phyloP scores from a whole-genome alignment of 2,888 invertebrate genomes.

The Penaeus monodon region DNA sequence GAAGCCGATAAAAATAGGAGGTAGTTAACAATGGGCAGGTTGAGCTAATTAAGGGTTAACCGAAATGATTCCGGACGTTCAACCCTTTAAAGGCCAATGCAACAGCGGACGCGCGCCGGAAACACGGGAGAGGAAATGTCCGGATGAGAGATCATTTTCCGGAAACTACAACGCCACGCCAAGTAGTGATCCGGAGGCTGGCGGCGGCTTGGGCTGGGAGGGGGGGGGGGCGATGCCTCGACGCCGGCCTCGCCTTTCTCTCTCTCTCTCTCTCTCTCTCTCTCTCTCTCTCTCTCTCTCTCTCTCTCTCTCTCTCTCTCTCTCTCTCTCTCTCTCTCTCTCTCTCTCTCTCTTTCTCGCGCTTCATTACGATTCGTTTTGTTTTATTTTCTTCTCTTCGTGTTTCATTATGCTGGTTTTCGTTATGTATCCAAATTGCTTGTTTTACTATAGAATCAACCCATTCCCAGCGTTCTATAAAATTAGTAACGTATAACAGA shows the following conservation, averaged over 20 bases:
- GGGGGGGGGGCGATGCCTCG: not conserved
- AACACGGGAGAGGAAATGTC: constrained; percentile 42
- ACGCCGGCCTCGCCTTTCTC: not conserved
- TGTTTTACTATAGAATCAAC: too few species aligned
- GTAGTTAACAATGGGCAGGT: constrained; percentile 24
- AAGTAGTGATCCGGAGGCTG: constrained; percentile 32
- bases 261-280: not conserved
- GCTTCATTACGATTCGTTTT: too few species aligned
- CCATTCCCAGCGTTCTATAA: too few species aligned
- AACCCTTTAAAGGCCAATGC: constrained; percentile 51
- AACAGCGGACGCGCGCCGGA: constrained; percentile 53
- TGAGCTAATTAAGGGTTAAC: constrained; percentile 15
- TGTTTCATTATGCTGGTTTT: constrained; percentile 3
- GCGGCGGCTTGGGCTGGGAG: not conserved
- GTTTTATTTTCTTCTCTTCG: not conserved
- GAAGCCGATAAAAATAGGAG: not conserved
- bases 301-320: not conserved
- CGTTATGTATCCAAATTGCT: too few species aligned
- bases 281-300: not conserved
- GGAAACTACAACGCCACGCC: constrained; percentile 42
- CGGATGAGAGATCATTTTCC: constrained; percentile 31
- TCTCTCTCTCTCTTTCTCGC: not conserved
- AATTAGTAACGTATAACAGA: too few species aligned
- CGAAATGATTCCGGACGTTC: constrained; percentile 40
- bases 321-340: not conserved